phyloP scores from a whole-genome alignment of 2,797 vertebrate species.

The Rhinatrema bivittatum region DNA sequence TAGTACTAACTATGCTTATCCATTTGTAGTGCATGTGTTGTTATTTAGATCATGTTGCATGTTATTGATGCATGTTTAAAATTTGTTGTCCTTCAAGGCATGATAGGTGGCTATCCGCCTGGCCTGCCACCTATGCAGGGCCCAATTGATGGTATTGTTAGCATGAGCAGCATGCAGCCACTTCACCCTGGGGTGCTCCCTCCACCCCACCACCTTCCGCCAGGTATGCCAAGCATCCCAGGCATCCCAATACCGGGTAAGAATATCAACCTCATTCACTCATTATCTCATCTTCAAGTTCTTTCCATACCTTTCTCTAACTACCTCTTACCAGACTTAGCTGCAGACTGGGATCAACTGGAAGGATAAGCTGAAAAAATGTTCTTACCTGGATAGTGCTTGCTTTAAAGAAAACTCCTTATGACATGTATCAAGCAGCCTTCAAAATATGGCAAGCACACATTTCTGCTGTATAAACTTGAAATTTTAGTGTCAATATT shows the following conservation, averaged over 20 bases:
- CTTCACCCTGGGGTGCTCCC: conserved; percentile 83
- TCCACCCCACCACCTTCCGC: conserved; percentile 75
- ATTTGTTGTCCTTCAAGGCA: conserved; percentile 87
- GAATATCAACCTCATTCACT: conserved; percentile 74
- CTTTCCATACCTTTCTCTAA: conserved; percentile 52
- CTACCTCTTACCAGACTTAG: conserved; percentile 64
- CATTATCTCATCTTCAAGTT: conserved; percentile 67
- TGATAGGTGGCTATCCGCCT: conserved; percentile 83
- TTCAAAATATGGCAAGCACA: too few relatives aligned
- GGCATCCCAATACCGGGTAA: conserved; percentile 87
- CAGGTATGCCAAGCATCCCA: conserved; percentile 75
- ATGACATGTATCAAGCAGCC: too few relatives aligned
- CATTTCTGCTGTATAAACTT: too few relatives aligned
- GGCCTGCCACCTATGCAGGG: conserved; percentile 78
- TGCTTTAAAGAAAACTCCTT: too few relatives aligned
- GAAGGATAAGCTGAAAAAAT: too few relatives aligned
- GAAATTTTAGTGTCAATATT: too few relatives aligned
- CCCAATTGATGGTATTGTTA: conserved; percentile 85
- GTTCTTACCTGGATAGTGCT: too few relatives aligned
- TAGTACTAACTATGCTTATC: conserved; percentile 54
- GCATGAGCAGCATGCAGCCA: conserved; percentile 85
- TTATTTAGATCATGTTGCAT: conserved; percentile 72
- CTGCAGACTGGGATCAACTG: conserved; percentile 63
- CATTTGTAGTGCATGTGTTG: conserved; percentile 61
- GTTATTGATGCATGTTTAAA: conserved; percentile 91